Evolutionary conservation across 1,140 invertebrate species (phyloP), one percentile per base, ranked within the genome.

Genomic region (Scaptomyza hsui): DNA sequence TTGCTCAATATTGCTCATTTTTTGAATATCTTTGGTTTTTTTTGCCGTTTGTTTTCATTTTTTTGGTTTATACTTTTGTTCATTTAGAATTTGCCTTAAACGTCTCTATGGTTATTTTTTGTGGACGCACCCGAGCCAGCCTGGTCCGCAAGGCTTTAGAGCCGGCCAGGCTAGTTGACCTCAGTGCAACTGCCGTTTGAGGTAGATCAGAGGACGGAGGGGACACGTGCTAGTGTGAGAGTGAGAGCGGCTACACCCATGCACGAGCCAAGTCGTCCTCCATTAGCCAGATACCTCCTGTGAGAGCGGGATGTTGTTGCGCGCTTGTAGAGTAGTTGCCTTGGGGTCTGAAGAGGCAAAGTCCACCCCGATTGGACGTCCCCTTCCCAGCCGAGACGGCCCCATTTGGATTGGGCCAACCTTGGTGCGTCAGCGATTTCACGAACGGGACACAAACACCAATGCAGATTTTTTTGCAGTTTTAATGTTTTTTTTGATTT

Each of bases 41-140:
- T 68, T 29, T 29, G 5, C 26, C 72, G 64, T 88, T 51, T 41
- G 13, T n/a, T n/a, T n/a, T n/a, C n/a, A n/a, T n/a, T n/a, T n/a
- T 32, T 55, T 83, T 85, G 81, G 83, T 89, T 86, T 88, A 82
- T 88, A 86, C 78, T 82, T 86, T 74, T 82, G 76, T 81, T 88
- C 78, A 79, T 88, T 88, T 88, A 88, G 82, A 88, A 89, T 88
- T 88, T 88, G 82, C 82, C 82, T 82, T 88, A 88, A 88, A 88
- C 83, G 75, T 88, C 82, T 88, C 82, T 88, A 88, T 88, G 82
- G 82, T 82, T 88, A 82, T 82, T 88, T 85, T 86, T 88, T 72
- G 82, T 83, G 68, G 78, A 88, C 82, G 78, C 83, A 69, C 72
- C 70, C 45, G 52, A 18, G 57, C 45, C 63, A 37, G 44, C 63